A percentile compares a stretch with the other conserved stretches of the same genome.
phyloP scores from a whole-genome alignment of 2,113 vertebrate species.

The Microcebus murinus region DNA sequence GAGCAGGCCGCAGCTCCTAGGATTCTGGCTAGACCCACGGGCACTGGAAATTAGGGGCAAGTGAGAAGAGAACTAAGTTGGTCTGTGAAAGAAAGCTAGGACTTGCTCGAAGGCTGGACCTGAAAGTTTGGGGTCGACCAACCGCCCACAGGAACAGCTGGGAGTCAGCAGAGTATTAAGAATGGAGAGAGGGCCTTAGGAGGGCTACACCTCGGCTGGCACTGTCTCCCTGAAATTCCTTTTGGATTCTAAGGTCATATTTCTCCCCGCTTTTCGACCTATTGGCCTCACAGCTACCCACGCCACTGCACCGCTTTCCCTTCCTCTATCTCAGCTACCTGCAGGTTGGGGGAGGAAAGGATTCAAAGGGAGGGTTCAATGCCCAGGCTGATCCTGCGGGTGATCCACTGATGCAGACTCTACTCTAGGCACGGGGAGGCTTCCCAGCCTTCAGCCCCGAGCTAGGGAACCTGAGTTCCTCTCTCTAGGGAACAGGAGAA shows the following conservation, averaged over 20 bases:
- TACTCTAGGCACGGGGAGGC: background rate
- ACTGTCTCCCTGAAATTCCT: background rate
- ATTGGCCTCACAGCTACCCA: background rate
- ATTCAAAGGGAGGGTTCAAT: background rate
- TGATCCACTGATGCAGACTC: background rate
- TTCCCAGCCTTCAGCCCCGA: background rate
- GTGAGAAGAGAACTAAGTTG: background rate
- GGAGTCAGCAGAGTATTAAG: background rate
- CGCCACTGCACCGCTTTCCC: background rate
- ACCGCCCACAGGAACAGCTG: background rate
- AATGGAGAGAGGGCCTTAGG: background rate
- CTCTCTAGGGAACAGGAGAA: background rate
- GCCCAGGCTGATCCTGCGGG: background rate
- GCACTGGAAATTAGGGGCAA: background rate
- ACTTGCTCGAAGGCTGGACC: background rate
- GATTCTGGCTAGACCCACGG: background rate
- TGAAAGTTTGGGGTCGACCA: slow-evolving; percentile 41
- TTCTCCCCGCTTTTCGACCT: background rate
- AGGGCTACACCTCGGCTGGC: background rate
- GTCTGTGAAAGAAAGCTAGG: background rate
- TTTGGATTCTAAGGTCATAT: background rate
- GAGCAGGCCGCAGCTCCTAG: slow-evolving; percentile 19
- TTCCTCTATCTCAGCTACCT: background rate
- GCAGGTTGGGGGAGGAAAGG: background rate
- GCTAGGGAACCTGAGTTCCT: background rate